Percentiles rank a stretch among this genome's conserved stretches.
Conservation (phyloP, 2,113 vertebrate species). For the Myrmecobius fasciatus region DNA sequence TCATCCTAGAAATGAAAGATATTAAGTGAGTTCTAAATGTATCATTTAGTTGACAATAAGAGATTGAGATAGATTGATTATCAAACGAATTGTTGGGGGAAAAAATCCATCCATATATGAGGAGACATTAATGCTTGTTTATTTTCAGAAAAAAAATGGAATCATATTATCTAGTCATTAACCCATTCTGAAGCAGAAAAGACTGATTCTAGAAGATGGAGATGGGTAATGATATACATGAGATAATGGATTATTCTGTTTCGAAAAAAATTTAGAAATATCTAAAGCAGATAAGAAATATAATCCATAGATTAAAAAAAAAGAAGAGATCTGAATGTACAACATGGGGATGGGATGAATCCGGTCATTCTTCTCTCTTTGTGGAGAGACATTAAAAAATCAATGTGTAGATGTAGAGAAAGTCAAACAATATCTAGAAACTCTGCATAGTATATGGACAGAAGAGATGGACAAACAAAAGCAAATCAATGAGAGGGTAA, state of each 20-base stretch:
- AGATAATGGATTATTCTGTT: not conserved
- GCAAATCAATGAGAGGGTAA: not conserved
- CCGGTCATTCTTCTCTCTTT: not conserved
- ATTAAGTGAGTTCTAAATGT: slow-evolving; percentile 71
- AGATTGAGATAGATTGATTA: slow-evolving; percentile 63
- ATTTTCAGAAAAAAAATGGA: slow-evolving; percentile 60
- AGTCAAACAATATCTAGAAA: not conserved
- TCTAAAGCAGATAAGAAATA: not conserved
- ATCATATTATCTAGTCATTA: slow-evolving; percentile 56
- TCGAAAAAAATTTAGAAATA: not conserved
- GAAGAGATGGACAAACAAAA: not conserved
- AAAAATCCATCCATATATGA: not conserved
- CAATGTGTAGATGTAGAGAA: not conserved
- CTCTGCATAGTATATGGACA: not conserved
- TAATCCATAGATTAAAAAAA: not conserved
- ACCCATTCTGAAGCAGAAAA: slow-evolving; percentile 48
- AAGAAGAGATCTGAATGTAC: not conserved
- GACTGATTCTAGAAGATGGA: not conserved
- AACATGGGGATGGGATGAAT: not conserved
- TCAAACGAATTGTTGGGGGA: slow-evolving; percentile 68
- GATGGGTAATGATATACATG: not conserved
- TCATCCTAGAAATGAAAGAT: slow-evolving; percentile 29
- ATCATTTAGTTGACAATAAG: slow-evolving; percentile 52
- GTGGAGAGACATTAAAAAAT: not conserved
- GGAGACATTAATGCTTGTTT: slow-evolving; percentile 58